phyloP scores from a whole-genome alignment of 2,888 invertebrate genomes.

The Macrophya annulata region DNA sequence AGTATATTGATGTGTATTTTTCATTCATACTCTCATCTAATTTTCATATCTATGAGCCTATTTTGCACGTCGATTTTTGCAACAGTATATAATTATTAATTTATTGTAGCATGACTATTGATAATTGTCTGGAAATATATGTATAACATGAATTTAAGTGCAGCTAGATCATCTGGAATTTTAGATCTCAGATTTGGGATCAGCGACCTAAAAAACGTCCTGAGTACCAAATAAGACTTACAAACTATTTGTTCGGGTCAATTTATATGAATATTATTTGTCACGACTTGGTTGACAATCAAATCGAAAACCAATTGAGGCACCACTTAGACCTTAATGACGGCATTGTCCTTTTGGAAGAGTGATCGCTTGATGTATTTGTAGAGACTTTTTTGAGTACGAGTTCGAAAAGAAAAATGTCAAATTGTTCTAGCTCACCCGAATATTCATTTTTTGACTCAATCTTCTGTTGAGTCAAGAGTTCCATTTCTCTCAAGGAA shows the following conservation, averaged over 20 bases:
- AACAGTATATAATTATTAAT: conserved; percentile 53
- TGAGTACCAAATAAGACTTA: not conserved
- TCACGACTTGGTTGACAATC: not conserved
- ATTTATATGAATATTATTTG: not conserved
- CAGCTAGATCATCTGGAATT: not conserved
- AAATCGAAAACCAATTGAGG: too few relatives aligned
- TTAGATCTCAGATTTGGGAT: not conserved
- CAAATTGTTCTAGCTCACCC: not conserved
- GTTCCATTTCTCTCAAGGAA: not conserved
- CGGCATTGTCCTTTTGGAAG: too few relatives aligned
- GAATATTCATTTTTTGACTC: not conserved
- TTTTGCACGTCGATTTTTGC: conserved; percentile 60
- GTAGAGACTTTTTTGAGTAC: too few relatives aligned
- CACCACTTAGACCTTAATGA: too few relatives aligned
- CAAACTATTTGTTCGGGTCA: not conserved
- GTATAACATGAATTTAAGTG: not conserved
- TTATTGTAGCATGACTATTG: conserved; percentile 5
- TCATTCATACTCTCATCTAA: conserved; percentile 10
- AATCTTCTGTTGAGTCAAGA: not conserved
- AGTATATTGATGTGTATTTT: conserved; percentile 71
- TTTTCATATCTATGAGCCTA: conserved; percentile 35
- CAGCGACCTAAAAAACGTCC: not conserved
- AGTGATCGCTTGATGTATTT: too few relatives aligned
- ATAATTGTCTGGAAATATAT: not conserved
- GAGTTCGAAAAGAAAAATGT: not conserved